Evolutionary conservation across 2,113 vertebrate species (phyloP).

Genomic region (Hippocampus guttulatus): DNA sequence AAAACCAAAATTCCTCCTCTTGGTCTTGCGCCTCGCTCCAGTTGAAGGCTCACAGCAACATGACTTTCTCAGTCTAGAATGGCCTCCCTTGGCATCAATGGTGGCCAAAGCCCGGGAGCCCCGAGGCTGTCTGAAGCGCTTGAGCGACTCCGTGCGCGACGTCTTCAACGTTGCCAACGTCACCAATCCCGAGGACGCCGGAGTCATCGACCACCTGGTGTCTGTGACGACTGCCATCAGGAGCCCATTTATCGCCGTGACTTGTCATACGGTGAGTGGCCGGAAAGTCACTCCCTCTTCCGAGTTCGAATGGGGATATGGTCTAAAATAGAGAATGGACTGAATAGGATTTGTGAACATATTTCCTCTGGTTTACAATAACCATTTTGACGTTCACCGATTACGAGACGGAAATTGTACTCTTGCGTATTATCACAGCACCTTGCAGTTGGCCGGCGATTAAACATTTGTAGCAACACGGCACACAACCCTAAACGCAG

Average conservation of each 20-base stretch:
- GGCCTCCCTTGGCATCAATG: slow-evolving; percentile 76
- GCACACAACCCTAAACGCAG: no score
- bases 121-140: slow-evolving; percentile 81
- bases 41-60: neutral
- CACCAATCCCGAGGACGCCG: slow-evolving; percentile 78
- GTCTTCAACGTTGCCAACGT: slow-evolving; percentile 72
- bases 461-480: no score
- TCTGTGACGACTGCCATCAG: slow-evolving; percentile 82
- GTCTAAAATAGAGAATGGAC: neutral
- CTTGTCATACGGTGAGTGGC: slow-evolving; percentile 81
- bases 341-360: no score
- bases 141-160: slow-evolving; percentile 74
- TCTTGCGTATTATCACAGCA: no score
- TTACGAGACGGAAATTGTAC: no score
- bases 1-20: neutral
- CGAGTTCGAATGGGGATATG: no score
- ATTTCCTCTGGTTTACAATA: no score
- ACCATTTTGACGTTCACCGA: no score
- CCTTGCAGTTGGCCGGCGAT: no score
- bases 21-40: neutral
- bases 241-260: slow-evolving; percentile 81
- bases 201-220: slow-evolving; percentile 91
- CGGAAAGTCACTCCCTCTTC: neutral
- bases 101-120: slow-evolving; percentile 76
- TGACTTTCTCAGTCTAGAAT: slow-evolving; percentile 71